These are phyloP conservation scores for Dicentrarchus labrax DNA, from an alignment of 2,113 vertebrate species.

Conservation along the genomic window DNA sequence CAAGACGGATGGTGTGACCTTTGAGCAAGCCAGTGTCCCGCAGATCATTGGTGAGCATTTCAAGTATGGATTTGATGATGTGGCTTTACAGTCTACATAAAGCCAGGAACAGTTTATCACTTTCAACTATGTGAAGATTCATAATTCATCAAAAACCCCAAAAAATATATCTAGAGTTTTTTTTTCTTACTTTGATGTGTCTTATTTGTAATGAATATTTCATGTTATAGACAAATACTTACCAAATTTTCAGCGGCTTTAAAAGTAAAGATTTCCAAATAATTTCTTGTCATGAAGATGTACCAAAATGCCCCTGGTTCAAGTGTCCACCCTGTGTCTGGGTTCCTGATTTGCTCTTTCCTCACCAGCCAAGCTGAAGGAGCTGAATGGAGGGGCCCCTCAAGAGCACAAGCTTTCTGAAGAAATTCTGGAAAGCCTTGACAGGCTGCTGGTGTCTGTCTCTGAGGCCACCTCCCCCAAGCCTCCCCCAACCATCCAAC, in stretches of 20 bases:
- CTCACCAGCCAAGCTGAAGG: slow-evolving; percentile 90
- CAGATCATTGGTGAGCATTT: slow-evolving; percentile 90
- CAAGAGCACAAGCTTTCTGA: slow-evolving; percentile 78
- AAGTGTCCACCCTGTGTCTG: background rate
- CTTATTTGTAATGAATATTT: background rate
- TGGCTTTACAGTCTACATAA: background rate
- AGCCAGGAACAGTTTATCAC: background rate
- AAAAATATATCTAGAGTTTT: no score
- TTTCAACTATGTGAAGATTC: background rate
- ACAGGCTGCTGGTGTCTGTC: slow-evolving; percentile 86
- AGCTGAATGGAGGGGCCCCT: slow-evolving; percentile 81
- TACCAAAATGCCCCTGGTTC: background rate
- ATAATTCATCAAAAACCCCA: background rate
- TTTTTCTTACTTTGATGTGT: no score
- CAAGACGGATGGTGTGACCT: slow-evolving; percentile 93
- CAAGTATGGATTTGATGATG: background rate
- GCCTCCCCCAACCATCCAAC: slow-evolving; percentile 86
- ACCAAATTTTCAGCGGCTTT: background rate
- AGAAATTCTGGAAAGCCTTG: slow-evolving; percentile 86
- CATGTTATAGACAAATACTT: background rate
- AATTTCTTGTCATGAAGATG: background rate
- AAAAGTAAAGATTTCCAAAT: background rate
- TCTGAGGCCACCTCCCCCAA: slow-evolving; percentile 81
- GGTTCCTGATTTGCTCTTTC: slow-evolving; percentile 14
- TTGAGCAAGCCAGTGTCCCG: slow-evolving; percentile 93